Percentiles rank a stretch among this genome's conserved stretches.
These are phyloP conservation scores for Ahaetulla prasina DNA, from an alignment of 2,113 vertebrate species.

Conservation along the genomic window DNA sequence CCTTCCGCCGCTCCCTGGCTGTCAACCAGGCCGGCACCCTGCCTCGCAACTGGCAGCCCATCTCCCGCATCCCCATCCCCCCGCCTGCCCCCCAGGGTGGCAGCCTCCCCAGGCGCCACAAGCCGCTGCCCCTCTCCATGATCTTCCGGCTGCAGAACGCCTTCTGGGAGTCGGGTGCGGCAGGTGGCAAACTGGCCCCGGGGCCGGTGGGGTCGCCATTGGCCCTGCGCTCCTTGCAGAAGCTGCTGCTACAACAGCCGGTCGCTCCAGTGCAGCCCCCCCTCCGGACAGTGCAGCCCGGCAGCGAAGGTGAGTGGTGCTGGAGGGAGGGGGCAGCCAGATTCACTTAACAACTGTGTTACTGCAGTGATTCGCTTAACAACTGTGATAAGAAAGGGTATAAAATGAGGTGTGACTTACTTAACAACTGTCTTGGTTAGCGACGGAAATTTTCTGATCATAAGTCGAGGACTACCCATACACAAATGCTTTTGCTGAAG, in stretches of 20 bases:
- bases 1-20: conserved; percentile 46
- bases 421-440: too few species aligned
- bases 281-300: background rate
- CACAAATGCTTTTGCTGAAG: background rate
- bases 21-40: conserved; percentile 43
- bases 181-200: conserved; percentile 38
- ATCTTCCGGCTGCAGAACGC: conserved; percentile 86
- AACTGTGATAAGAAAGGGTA: too few species aligned
- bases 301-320: background rate
- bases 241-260: conserved; percentile 30
- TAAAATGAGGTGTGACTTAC: too few species aligned
- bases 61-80: conserved; percentile 82
- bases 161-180: conserved; percentile 59
- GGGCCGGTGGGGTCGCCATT: conserved; percentile 53
- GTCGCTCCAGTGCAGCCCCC: background rate
- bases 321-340: background rate
- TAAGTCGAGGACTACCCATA: too few species aligned
- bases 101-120: conserved; percentile 55
- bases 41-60: conserved; percentile 68
- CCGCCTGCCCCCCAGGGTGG: conserved; percentile 55
- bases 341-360: too few species aligned
- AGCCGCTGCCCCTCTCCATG: conserved; percentile 82
- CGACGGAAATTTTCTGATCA: too few species aligned
- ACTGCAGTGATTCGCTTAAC: too few species aligned
- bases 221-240: conserved; percentile 52